Evolutionary conservation across 2,888 invertebrate genomes (phyloP).

Genomic region (Drosophila dives): DNA sequence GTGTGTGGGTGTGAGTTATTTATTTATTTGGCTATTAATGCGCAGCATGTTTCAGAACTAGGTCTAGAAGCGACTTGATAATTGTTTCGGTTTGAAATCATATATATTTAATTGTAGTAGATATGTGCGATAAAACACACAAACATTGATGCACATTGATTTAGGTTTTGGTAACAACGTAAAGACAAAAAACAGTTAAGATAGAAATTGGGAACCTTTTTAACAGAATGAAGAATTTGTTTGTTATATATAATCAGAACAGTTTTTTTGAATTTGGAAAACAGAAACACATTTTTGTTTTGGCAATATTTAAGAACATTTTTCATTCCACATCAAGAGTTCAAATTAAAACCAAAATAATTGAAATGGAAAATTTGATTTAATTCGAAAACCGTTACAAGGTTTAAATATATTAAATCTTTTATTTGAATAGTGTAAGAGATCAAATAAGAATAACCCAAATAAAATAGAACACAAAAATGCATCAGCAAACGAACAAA

Average conservation of each 20-base stretch:
- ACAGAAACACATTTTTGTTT: conserved; percentile 32
- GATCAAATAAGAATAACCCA: background rate
- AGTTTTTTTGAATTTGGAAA: conserved; percentile 37
- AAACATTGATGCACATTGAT: conserved; percentile 55
- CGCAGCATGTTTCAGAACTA: conserved; percentile 44
- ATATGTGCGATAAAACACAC: conserved; percentile 55
- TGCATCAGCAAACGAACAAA: conserved; percentile 74
- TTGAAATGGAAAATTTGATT: conserved; percentile 18
- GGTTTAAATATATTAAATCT: conserved; percentile 8
- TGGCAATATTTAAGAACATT: conserved; percentile 22
- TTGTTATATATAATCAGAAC: background rate
- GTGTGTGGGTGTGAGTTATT: background rate
- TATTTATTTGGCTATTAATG: conserved; percentile 11
- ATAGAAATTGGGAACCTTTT: conserved; percentile 29
- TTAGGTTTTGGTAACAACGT: conserved; percentile 18
- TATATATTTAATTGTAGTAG: conserved; percentile 15
- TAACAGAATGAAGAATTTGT: background rate
- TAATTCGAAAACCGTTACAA: conserved; percentile 5
- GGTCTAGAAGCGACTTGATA: conserved; percentile 55
- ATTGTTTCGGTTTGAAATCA: conserved; percentile 18
- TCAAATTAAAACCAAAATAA: conserved; percentile 26
- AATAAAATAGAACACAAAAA: conserved; percentile 35
- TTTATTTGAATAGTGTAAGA: conserved; percentile 15
- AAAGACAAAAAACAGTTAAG: conserved; percentile 20
- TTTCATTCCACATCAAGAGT: conserved; percentile 75